These are phyloP conservation scores for Triplophysa yarkandensis DNA, from an alignment of 2,797 vertebrate genomes.

Conservation along the genomic window DNA sequence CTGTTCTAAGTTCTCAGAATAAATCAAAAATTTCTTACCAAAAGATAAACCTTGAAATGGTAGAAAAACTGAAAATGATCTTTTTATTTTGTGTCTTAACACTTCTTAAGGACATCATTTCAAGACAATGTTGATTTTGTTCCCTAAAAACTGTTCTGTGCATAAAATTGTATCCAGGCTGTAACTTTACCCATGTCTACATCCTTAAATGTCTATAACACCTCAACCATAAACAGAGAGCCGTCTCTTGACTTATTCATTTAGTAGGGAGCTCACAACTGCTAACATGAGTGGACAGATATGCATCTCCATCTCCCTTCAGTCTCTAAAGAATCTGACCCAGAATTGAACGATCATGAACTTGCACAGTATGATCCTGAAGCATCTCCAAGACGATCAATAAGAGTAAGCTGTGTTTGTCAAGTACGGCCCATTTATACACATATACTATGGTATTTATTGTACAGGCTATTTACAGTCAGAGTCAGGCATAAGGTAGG, in stretches of 20 bases:
- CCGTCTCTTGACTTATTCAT: conserved; percentile 77
- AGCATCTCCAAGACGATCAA: neutral
- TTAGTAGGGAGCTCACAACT: conserved; percentile 63
- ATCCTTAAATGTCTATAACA: conserved; percentile 58
- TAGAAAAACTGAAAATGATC: too few relatives aligned
- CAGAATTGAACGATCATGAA: conserved; percentile 28
- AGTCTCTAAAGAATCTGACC: conserved; percentile 55
- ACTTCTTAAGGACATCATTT: too few relatives aligned
- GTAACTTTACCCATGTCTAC: neutral
- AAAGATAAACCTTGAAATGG: too few relatives aligned
- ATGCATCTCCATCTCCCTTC: conserved; percentile 58
- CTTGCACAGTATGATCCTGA: conserved; percentile 20
- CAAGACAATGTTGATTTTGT: too few relatives aligned
- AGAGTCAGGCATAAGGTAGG: conserved; percentile 7
- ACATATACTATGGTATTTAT: conserved; percentile 4
- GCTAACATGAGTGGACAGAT: conserved; percentile 76
- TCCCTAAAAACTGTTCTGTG: too few relatives aligned
- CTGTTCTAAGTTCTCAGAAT: too few relatives aligned
- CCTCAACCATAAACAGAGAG: conserved; percentile 78
- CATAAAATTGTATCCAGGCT: neutral
- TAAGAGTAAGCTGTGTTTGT: conserved; percentile 1
- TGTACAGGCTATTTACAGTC: neutral
- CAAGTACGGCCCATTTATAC: conserved; percentile 6
- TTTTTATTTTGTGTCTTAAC: too few relatives aligned
- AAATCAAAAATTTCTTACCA: too few relatives aligned